These are phyloP conservation scores for Hirtodrosophila duncani DNA, from an alignment of 2,888 invertebrate genomes.

Conservation along the genomic window DNA sequence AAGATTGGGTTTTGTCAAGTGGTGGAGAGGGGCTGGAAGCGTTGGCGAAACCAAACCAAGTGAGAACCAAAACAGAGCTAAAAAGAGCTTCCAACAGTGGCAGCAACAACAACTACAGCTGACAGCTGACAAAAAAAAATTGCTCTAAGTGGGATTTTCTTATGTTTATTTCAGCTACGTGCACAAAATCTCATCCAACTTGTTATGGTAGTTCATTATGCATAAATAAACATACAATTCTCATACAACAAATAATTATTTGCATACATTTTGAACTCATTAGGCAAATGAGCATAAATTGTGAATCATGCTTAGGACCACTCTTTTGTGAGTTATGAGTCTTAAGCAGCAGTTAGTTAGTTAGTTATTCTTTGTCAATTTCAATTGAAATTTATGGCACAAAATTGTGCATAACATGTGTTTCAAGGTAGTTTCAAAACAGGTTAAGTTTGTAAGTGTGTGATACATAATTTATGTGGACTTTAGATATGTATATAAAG, in stretches of 20 bases:
- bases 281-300: conserved; percentile 5
- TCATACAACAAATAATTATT: no score
- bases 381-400: conserved; percentile 48
- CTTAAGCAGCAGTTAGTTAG: conserved; percentile 18
- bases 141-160: conserved; percentile 27
- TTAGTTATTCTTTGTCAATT: conserved; percentile 16
- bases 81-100: neutral
- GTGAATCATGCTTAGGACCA: neutral
- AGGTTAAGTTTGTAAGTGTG: conserved; percentile 4
- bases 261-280: conserved; percentile 27
- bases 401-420: conserved; percentile 21
- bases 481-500: no score
- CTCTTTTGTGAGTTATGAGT: conserved; percentile 14
- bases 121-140: conserved; percentile 44
- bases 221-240: conserved; percentile 11
- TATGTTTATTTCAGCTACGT: conserved; percentile 29
- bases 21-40: conserved; percentile 4
- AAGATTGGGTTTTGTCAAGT: neutral
- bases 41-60: conserved; percentile 16
- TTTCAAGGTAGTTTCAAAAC: conserved; percentile 3
- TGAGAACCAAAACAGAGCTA: conserved; percentile 12
- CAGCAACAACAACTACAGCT: conserved; percentile 18
- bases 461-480: conserved; percentile 12
- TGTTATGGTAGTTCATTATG: neutral
- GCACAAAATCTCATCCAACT: no score